These are phyloP conservation scores for Pontoporia blainvillei DNA, from an alignment of 2,113 vertebrate species.

Conservation along the genomic window DNA sequence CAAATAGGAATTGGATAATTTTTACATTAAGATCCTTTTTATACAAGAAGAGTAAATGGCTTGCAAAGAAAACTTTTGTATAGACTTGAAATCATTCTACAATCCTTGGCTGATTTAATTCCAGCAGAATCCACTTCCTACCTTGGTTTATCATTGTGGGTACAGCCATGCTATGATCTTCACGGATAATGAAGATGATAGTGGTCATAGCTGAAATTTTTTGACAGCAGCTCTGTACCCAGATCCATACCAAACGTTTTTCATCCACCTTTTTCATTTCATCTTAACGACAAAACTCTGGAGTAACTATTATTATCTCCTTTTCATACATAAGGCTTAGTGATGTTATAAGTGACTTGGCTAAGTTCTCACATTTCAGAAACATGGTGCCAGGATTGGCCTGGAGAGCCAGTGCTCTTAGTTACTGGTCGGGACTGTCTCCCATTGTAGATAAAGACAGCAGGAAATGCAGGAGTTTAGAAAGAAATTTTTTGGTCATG, in stretches of 20 bases:
- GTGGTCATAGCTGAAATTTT: not conserved
- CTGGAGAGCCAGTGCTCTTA: not conserved
- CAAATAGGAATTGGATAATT: not conserved
- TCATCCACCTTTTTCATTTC: not conserved
- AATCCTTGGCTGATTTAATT: not conserved
- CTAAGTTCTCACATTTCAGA: not conserved
- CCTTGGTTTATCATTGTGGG: not conserved
- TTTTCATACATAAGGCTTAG: not conserved
- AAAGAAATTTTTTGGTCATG: not conserved
- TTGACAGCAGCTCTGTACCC: not conserved
- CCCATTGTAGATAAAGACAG: not conserved
- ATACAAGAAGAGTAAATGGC: not conserved
- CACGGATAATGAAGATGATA: not conserved
- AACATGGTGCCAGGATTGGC: not conserved
- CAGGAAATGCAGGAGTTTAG: not conserved
- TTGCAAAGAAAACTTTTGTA: not conserved
- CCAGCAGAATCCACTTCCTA: not conserved
- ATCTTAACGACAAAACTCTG: not conserved
- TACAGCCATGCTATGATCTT: not conserved
- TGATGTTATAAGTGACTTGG: not conserved
- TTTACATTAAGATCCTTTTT: conserved; percentile 26
- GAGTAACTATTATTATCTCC: not conserved
- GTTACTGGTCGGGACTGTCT: not conserved
- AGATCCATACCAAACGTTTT: not conserved
- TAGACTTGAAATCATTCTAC: not conserved